Evolutionary conservation across 2,113 vertebrate genomes (phyloP), one percentile per base, ranked within the genome.

Genomic region (Cepphus grylle): DNA sequence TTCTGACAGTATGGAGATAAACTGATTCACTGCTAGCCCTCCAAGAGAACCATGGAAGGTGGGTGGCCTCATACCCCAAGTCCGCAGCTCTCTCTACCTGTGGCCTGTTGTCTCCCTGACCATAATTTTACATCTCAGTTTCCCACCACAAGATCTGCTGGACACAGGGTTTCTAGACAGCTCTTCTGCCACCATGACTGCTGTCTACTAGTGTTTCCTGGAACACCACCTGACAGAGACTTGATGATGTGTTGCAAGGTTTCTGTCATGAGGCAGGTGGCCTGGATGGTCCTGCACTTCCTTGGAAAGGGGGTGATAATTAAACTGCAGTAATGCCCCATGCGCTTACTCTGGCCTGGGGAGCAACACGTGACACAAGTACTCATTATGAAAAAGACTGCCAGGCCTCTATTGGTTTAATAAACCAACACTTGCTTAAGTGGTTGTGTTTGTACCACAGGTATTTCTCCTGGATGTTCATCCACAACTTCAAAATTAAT

Each of bases 61-160:
- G 8, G 9, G 11, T 67, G 9, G 1, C 9, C 22, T 38, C 26
- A 42, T 25, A 53, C 3, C 20, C 7, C 40, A 62, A 13, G 11
- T 38, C 4, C 9, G 6, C 12, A 0, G 0, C 12, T 87, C 19
- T 30, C 9, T 49, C 40, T 30, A 49, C 20, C 34, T 52, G 43
- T 61, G 25, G 13, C 15, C 18, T 15, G 7, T 52, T 71, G 17
- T 32, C 9, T 77, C 21, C 43, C 30, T 72, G 30, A 34, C 45
- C 11, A 3, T 25, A 16, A 59, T 49, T 12, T 6, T 14, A 50
- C 20, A 47, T 16, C 20, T 47, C 42, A 32, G 15, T 65, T 9
- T 40, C 36, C 12, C 43, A 90, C 21, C 38, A 32, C 38, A 59
- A 42, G 20, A 42, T 14, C 18, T 86, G 11, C 8, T 45, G 10